Conservation (phyloP, 2,113 vertebrate genomes). For the Callorhinus ursinus region DNA sequence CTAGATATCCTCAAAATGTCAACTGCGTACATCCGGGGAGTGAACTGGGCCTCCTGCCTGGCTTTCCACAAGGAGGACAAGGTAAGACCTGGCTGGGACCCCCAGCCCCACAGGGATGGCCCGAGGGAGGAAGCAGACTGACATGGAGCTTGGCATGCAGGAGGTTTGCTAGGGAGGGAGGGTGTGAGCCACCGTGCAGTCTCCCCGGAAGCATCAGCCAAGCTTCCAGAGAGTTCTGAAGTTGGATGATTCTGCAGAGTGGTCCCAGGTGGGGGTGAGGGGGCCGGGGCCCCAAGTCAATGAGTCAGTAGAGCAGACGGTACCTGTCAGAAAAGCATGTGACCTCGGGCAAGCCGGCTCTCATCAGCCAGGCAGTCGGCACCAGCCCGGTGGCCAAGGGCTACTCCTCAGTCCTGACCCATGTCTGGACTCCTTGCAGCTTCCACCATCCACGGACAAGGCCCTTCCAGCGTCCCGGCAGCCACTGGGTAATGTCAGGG, state of each 20-base stretch:
- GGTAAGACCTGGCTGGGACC: slow-evolving; percentile 79
- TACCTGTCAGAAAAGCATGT: not conserved
- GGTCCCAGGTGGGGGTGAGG: not conserved
- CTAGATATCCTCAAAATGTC: slow-evolving; percentile 93
- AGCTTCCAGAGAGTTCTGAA: not conserved
- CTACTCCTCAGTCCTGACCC: not conserved
- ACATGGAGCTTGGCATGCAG: not conserved
- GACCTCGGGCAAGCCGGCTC: not conserved
- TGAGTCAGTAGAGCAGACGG: not conserved
- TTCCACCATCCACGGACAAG: not conserved
- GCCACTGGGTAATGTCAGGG: fast-evolving
- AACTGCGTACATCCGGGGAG: slow-evolving; percentile 91
- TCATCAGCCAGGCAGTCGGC: not conserved
- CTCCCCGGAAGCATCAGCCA: not conserved
- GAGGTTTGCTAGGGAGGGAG: not conserved
- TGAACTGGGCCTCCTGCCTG: slow-evolving; percentile 94
- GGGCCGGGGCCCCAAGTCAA: fast-evolving
- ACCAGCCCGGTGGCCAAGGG: not conserved
- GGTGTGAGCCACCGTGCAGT: too few species aligned
- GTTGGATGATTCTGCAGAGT: not conserved
- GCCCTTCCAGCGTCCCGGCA: not conserved
- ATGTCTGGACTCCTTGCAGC: not conserved
- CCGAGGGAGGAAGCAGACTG: not conserved
- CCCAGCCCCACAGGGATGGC: not conserved
- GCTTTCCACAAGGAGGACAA: slow-evolving; percentile 88